Conservation (phyloP, 2,113 vertebrate genomes). For the Ceratotherium simum region DNA sequence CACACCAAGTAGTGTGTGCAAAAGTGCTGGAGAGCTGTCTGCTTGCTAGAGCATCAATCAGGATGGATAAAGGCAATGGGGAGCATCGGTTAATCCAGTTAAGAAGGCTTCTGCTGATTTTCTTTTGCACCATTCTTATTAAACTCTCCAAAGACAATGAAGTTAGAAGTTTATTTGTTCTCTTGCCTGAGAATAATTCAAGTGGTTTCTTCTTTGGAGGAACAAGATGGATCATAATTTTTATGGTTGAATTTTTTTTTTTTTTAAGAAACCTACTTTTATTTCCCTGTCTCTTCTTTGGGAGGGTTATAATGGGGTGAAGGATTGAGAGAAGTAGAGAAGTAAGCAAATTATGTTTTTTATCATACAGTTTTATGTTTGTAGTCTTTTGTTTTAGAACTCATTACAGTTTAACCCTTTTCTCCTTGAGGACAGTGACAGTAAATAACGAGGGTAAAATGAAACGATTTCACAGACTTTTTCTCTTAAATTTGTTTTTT, state of each 20-base stretch:
- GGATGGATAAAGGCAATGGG: not conserved
- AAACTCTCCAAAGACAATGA: not conserved
- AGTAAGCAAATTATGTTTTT: not conserved
- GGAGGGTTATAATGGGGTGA: not conserved
- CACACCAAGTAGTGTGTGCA: not conserved
- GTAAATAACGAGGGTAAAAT: not conserved
- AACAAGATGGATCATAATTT: not conserved
- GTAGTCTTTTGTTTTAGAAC: not conserved
- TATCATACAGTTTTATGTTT: not conserved
- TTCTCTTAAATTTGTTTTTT: not conserved
- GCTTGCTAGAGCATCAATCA: not conserved
- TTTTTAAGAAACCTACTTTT: not conserved
- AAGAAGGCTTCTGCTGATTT: not conserved
- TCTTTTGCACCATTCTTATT: slow-evolving; percentile 1
- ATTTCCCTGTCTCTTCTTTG: not conserved
- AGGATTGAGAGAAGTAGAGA: not conserved
- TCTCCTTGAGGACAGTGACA: not conserved
- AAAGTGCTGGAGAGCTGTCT: not conserved
- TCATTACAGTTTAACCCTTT: not conserved
- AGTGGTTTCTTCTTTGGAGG: not conserved
- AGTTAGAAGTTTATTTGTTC: not conserved
- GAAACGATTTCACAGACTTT: not conserved
- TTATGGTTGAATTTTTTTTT: not conserved
- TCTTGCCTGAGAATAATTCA: slow-evolving; percentile 43
- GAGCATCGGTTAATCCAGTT: not conserved